Base-by-base conservation (phyloP, 2,797 vertebrate species). In the Manis crassicaudata region DNA sequence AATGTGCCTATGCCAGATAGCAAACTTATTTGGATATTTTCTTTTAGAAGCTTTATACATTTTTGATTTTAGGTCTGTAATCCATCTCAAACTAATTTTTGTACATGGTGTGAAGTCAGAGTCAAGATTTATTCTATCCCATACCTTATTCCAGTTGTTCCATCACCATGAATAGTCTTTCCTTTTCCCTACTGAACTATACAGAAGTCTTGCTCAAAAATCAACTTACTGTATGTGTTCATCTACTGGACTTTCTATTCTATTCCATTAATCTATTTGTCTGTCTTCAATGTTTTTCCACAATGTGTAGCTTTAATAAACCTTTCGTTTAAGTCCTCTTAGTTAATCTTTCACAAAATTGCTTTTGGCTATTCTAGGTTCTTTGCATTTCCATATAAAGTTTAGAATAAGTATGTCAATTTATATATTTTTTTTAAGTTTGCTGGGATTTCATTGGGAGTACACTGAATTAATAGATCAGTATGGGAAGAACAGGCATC, bases 1-100 rank as follows among this genome's bases (percentile, higher is more conserved):
- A 18, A 10, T 67, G 63, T 90, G 7, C 46, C 86, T 82, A 54
- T 37, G 23, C 54, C 18, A 76, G 52, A 32, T 50, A 67, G 68
- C 18, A 65, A 80, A 76, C 23, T 56, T 16, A 67, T 62, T 27
- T 35, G 9, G 25, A 50, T 86, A 10, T 84, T 81, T 92, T 88
- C 40, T 40, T 73, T 89, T 70, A 82, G 68, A 96, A 84, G 32
- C 35, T 85, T 58, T 52, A 67, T 2, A 16, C 83, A n/a, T 43
- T 56, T 92, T 68, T 82, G 25, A 37, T 70, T 70, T 82, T 35
- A 90, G 32, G 56, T 70, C 29, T 84, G 46, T 40, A 65, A 32
- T 56, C 25, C 67, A 72, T 43, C 43, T 95, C 67, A 82, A 76
- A 58, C 18, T 62, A 90, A 90, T 43, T 89, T 84, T 79, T 90